Base-by-base conservation (phyloP, 2,888 invertebrate genomes). In the Podabrus alpinus region DNA sequence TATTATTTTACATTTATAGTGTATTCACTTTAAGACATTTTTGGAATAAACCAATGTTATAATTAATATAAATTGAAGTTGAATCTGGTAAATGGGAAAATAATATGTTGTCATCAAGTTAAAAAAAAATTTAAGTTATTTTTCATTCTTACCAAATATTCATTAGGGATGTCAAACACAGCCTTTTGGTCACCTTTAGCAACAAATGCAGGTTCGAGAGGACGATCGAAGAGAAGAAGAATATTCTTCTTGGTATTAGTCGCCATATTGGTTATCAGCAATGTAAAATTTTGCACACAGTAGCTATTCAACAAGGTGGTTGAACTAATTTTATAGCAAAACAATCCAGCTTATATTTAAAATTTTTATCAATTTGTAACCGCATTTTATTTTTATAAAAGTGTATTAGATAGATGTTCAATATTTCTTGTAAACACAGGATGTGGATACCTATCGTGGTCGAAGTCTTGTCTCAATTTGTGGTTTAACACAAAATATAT, bases 201-300 rank as follows among this genome's bases (percentile, higher is more conserved):
- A 88, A 94, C 91, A 87, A 94, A 94, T 74, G 92, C 90, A 0
- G 94, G 94, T 86, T 95, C 94, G 77, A 90, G 89, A 10, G 94
- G 94, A 59, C 94, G 91, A 83, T 94, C 93, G 87, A 93, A 94
- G 80, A 95, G 89, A 81, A 92, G 86, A 80, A 92, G 86, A 11
- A 93, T 86, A 81, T 92, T 89, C n/a, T 89, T 86, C 82, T 89
- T 91, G 2, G 17, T 64, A 71, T 88, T 76, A 74, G 85, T 83
- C 76, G 83, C 80, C 76, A 74, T 74, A 19, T 59, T 68, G 1
- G 1, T 24, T 68, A 59, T 69, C 2, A 1, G 9, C 0, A 61
- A 64, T 13, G 10, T 13, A 17, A 5, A 17, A 19, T 17, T 19
- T 15, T 19, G n/a, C 11, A 62, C 17, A n/a, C 17, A 64, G 17